Evolutionary conservation across 2,888 invertebrate genomes (phyloP), one percentile per base, ranked within the genome.

Genomic region (Eupeodes latifasciatus): DNA sequence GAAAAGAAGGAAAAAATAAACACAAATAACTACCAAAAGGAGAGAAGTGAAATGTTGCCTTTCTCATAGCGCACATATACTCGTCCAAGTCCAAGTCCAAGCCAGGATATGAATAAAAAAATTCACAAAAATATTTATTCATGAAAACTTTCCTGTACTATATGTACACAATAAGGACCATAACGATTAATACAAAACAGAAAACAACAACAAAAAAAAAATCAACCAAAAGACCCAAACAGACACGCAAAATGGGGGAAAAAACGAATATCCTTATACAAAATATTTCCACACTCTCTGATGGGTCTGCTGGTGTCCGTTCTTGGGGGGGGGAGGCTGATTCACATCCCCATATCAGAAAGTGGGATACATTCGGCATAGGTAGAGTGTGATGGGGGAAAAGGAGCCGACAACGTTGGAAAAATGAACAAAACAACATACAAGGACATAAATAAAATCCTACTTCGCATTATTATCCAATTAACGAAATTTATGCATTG

Each of bases 381-480:
- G 10, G 34, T 36, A n/a, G 36, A 1, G 49, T 49, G 34, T n/a
- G 51, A 34, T 57, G 55, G 79, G 55, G 19, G 34, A 47, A 69
- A 82, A 76, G 62, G 78, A 80, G 16, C 27, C 27, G 1, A 6
- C n/a, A 16, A 16, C 6, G 10, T 47, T 72, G 51, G 57, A 82
- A 67, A 82, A 85, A 85, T 67, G 61, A 89, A 36, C 82, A 79
- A 72, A 79, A 62, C 55, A 89, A 72, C 89, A 89, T 66, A 85
- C 62, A 85, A 82, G 85, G 75, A 72, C 89, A 89, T 89, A 89
- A 89, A 89, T 89, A 85, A 89, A 89, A 85, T 85, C 85, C 85
- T 82, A 82, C 89, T 89, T 89, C 89, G 85, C 89, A 89, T 89
- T 89, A 89, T 85, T 85, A 89, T 89, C 89, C 89, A 89, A 89